phyloP scores from a whole-genome alignment of 2,113 vertebrate species.

The Pipa parva region DNA sequence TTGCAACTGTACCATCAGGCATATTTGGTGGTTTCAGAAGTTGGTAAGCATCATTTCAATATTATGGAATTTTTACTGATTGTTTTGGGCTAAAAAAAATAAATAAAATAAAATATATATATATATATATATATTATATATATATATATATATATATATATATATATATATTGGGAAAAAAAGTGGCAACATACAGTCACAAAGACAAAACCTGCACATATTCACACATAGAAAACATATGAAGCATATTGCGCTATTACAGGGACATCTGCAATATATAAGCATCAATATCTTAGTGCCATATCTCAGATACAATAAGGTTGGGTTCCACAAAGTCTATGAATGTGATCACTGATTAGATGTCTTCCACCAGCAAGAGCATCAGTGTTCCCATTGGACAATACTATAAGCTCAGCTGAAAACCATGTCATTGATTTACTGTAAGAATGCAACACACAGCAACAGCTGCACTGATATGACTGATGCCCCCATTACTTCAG shows the following conservation, averaged over 20 bases:
- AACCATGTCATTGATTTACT: slow-evolving; percentile 18
- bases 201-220: too few species aligned
- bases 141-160: too few species aligned
- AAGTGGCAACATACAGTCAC: too few species aligned
- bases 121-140: too few species aligned
- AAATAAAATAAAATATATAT: too few species aligned
- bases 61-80: background rate
- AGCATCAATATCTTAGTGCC: background rate
- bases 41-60: too few species aligned
- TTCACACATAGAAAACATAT: too few species aligned
- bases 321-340: background rate
- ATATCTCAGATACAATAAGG: background rate
- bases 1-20: too few species aligned
- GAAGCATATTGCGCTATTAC: too few species aligned
- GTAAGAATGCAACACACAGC: background rate
- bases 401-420: background rate
- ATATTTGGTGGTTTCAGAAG: too few species aligned
- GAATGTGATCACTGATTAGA: background rate
- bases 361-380: background rate
- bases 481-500: slow-evolving; percentile 2
- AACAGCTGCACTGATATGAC: slow-evolving; percentile 20
- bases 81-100: background rate
- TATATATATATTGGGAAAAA: too few species aligned
- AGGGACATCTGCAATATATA: background rate
- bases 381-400: background rate